Base-by-base conservation (phyloP, 2,113 vertebrate genomes). In the Alexandromys fortis region DNA sequence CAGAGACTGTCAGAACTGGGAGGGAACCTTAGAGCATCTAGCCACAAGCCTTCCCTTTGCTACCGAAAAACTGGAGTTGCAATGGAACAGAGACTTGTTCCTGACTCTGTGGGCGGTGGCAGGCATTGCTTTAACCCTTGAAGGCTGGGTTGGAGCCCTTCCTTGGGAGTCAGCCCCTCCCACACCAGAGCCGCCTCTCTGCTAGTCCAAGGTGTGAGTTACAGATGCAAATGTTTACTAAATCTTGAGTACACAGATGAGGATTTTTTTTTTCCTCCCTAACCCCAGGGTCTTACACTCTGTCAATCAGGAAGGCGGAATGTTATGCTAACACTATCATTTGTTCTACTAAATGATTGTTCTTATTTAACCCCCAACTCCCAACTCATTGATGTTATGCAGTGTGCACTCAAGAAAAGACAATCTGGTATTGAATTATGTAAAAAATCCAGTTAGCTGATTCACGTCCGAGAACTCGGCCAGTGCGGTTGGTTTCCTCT, bases 121-220 rank as follows among this genome's bases (percentile, higher is more conserved):
- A 14, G 35, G 45, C 28, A 85, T 70, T 83, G 73, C 1, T 16
- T 47, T 35, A 81, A 33, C 14, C 73, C n/a, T 45, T 91, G 1
- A 4, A 52, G 30, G n/a, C 26, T n/a, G 87, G 10, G 7, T 45
- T 70, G 28, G 85, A 72, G 47, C 30, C 49, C 4, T 79, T 96
- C 14, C 87, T 85, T 90, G 78, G 87, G 28, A 96, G 65, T 67
- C 83, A 87, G 90, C 49, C 55, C 67, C 76, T 96, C 90, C 76
- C 28, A 67, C 12, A 73, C 76, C 70, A 90, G 70, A 95, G 76
- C 65, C 73, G 87, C 55, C 79, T 93, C 63, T 86, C 55, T 81
- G 70, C 75, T 79, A 9, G 91, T 93, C 79, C 28, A 88, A 30
- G 16, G 5, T 35, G 90, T 85, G 85, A 98, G 93, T 97, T 97